Conservation (phyloP, 2,888 invertebrate genomes). For the Lasioglossum lativentre region DNA sequence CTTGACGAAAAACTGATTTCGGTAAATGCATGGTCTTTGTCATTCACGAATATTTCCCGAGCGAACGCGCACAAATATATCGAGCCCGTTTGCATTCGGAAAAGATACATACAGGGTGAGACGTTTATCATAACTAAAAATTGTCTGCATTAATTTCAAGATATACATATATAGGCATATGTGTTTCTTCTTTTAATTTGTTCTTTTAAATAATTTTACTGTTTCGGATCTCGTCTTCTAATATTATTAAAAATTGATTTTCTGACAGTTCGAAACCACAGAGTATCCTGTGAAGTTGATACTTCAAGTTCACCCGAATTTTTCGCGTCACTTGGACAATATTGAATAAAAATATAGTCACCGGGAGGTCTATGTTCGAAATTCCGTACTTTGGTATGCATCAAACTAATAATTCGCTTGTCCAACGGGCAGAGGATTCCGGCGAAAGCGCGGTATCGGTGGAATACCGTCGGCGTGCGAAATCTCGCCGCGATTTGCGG, state of each 20-base stretch:
- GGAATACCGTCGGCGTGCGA: conserved; percentile 32
- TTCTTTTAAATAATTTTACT: background rate
- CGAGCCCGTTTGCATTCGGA: too few species aligned
- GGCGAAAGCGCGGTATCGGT: background rate
- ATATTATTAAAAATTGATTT: too few species aligned
- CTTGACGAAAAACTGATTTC: background rate
- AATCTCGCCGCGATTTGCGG: conserved; percentile 39
- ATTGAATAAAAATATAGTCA: background rate
- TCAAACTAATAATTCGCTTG: conserved; percentile 28
- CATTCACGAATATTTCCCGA: background rate
- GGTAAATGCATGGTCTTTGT: background rate
- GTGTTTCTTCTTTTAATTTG: too few species aligned
- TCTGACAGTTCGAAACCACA: too few species aligned
- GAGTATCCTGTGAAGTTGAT: background rate
- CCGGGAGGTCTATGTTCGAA: background rate
- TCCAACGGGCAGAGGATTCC: background rate
- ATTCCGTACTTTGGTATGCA: background rate
- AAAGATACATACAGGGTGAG: background rate
- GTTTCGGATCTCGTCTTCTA: background rate
- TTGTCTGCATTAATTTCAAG: too few species aligned
- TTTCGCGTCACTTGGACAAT: background rate
- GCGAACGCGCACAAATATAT: background rate
- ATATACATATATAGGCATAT: too few species aligned
- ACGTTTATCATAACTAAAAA: too few species aligned
- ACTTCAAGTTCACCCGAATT: background rate